A percentile compares a stretch with the other conserved stretches of the same genome.
Evolutionary conservation across 2,113 vertebrate species (phyloP).

Genomic region (Todiramphus saurophagus): DNA sequence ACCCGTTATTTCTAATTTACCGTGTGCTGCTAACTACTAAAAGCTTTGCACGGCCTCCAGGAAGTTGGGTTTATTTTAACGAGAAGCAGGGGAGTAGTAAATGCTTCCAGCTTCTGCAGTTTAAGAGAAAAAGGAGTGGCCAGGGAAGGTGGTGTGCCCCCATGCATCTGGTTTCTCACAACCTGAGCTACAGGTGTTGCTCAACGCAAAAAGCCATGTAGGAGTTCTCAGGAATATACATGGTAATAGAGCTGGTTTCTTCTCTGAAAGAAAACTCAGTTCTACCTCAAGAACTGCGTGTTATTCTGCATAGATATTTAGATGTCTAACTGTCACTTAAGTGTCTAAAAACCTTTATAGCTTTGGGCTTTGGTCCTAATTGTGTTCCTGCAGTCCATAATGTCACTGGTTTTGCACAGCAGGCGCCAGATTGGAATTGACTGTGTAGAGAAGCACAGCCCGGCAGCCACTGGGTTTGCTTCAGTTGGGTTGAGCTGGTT

Average conservation of each 20-base stretch:
- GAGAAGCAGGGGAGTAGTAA: neutral
- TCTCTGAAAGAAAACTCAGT: neutral
- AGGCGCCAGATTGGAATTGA: neutral
- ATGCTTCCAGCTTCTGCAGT: neutral
- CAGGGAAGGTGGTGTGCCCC: rapidly evolving
- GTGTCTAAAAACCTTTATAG: neutral
- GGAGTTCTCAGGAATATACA: neutral
- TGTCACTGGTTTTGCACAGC: neutral
- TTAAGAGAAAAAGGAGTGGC: neutral
- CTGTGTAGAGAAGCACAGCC: neutral
- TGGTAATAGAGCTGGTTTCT: neutral
- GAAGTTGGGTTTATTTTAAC: neutral
- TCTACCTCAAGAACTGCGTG: neutral
- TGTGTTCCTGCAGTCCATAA: neutral
- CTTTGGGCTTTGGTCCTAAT: neutral
- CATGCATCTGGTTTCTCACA: neutral
- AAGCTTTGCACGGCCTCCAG: neutral
- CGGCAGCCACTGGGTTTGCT: neutral
- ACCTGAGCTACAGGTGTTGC: neutral
- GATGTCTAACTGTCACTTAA: neutral
- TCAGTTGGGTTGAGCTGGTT: neutral
- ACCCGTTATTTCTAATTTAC: neutral
- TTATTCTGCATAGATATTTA: neutral
- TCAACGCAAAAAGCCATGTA: rapidly evolving
- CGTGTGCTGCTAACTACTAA: neutral